These are phyloP conservation scores for Cinclus mexicanus DNA, from an alignment of 2,113 vertebrate species.

Conservation along the genomic window DNA sequence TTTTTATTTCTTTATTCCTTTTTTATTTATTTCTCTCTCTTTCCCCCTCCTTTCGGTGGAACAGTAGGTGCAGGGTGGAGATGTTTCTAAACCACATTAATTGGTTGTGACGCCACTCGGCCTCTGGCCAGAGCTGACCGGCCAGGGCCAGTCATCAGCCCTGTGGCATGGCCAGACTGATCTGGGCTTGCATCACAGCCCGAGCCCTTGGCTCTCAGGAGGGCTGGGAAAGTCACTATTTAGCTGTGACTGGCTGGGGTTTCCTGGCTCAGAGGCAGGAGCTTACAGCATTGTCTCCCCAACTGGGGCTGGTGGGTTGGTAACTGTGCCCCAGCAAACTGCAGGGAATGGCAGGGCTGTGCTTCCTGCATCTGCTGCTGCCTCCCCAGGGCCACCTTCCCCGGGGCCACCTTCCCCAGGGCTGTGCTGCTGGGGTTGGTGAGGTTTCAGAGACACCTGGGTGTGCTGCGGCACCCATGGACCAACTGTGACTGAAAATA, in stretches of 20 bases:
- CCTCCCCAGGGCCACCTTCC: background rate
- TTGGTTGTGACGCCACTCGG: background rate
- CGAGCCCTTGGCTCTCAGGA: accelerated
- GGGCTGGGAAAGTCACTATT: background rate
- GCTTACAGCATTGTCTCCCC: background rate
- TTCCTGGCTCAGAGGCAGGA: background rate
- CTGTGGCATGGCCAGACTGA: background rate
- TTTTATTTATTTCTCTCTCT: background rate
- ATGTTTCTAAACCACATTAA: background rate
- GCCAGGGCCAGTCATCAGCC: background rate
- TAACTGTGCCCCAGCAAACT: background rate
- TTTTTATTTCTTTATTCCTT: background rate
- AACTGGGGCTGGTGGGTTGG: background rate
- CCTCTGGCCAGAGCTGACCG: background rate
- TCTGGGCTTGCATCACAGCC: background rate
- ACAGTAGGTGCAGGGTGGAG: background rate
- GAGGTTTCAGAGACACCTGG: background rate
- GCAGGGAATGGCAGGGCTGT: background rate
- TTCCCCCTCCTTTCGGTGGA: background rate
- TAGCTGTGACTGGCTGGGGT: background rate
- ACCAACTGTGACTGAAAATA: accelerated
- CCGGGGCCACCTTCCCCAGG: background rate
- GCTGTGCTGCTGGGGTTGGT: background rate
- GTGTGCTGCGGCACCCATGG: accelerated
- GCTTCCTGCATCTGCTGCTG: background rate